Base-by-base conservation (phyloP, 2,797 vertebrate genomes). In the Naso thynnoides region DNA sequence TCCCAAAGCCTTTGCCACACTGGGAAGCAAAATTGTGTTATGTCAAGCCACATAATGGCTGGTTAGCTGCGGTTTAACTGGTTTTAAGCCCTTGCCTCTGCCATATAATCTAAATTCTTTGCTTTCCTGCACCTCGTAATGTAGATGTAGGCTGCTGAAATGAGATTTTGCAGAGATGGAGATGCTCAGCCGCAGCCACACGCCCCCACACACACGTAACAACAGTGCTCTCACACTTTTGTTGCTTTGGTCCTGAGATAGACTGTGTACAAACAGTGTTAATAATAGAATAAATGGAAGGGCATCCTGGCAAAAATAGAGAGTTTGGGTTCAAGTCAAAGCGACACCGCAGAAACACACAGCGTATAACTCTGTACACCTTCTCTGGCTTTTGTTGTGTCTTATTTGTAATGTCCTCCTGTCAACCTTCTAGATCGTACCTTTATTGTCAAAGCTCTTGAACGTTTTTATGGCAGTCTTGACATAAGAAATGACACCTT, bases 51-150 rank as follows among this genome's bases (percentile, higher is more conserved):
- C 91, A 89, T 92, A 93, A 92, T 92, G 77, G 86, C 59, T 8
- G 50, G 86, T 84, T 90, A 76, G 83, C 66, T 84, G 77, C 80
- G 76, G 83, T 89, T 78, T 78, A 64, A 63, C 58, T 78, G 84
- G 63, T 84, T 66, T 48, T 65, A 77, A 87, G 78, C 45, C 70
- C 64, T 81, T 54, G 42, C 72, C n/a, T 75, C 71, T 66, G 73
- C 79, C 38, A 54, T 92, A 78, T 89, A 86, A 91, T 93, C 82
- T 75, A 90, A 84, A 91, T 92, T 91, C 87, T 88, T 89, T 90
- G 71, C 84, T 83, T 90, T 86, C 82, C 76, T 81, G 56, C 75
- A 86, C 81, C 81, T 90, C 81, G 41, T 70, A 74, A 74, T 82
- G 56, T 62, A 60, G 86, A 82, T 6, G 57, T 59, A 79, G 80